Percentiles rank a stretch among this genome's conserved stretches.
Conservation (phyloP, 2,797 vertebrate species). For the Oreonectes daqikongensis region DNA sequence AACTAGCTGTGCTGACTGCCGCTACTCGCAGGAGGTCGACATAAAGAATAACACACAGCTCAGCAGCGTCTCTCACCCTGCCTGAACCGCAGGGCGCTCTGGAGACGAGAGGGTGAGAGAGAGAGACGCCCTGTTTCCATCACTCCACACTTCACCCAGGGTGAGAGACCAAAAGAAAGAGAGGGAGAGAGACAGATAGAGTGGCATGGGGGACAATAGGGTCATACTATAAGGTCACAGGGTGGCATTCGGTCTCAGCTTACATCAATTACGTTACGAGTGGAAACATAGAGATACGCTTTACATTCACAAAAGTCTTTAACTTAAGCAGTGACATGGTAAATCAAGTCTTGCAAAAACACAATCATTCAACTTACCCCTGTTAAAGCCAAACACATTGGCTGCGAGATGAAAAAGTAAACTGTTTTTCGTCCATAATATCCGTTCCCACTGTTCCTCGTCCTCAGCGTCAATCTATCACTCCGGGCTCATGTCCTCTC, state of each 20-base stretch:
- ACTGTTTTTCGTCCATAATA: constrained; percentile 18
- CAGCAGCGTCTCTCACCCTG: constrained; percentile 59
- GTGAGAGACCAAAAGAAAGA: constrained; percentile 41
- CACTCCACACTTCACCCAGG: constrained; percentile 71
- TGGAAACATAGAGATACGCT: neutral
- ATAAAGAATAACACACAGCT: constrained; percentile 56
- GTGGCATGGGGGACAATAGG: constrained; percentile 7
- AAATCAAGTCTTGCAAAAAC: neutral
- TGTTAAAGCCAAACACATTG: neutral
- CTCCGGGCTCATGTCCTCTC: constrained; percentile 37
- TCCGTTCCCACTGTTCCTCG: constrained; percentile 55
- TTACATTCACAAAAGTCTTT: neutral
- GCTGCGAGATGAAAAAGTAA: constrained; percentile 8
- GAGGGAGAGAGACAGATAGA: constrained; percentile 28
- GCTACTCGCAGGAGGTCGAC: constrained; percentile 45
- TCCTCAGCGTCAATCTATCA: constrained; percentile 53
- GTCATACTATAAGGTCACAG: constrained; percentile 16
- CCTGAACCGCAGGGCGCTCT: constrained; percentile 43
- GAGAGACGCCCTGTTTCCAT: constrained; percentile 69
- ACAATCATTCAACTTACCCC: neutral
- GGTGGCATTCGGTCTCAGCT: constrained; percentile 16
- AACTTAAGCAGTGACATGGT: neutral
- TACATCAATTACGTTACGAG: constrained; percentile 15
- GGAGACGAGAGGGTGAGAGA: constrained; percentile 39
- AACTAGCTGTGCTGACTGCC: constrained; percentile 42